Evolutionary conservation across 30 jellyfish, hydroid and myxozoan species (phyloP), one percentile per base, ranked within the genome.

Genomic region (Hydractinia echinata): DNA sequence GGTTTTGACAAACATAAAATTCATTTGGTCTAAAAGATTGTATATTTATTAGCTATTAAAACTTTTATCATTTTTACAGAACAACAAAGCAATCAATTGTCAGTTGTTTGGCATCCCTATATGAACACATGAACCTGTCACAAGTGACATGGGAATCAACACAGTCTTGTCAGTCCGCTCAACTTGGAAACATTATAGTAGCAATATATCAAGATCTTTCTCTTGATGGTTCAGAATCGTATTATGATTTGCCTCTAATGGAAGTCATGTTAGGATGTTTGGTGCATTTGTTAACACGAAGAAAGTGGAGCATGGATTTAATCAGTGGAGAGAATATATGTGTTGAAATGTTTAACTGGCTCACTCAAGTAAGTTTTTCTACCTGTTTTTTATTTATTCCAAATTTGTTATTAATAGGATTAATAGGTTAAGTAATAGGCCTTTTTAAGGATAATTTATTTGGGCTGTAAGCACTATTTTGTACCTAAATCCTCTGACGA

Each of bases 231-330:
- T 78, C 97, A 15, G 88, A 94, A 18, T 79, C 96, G 19, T 84
- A 88, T 62, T 94, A 94, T 80, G 99, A 94, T 69, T 55, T 94
- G 55, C 99, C 99, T 19, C 87, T 84, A 15, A 87, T 94, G 67
- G 99, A 94, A 83, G 82, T 62, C 50, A 85, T 95, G 8, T 52
- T 94, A 13, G 97, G 82, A 5, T 88, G 95, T 55, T 61, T 94
- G 87, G 66, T 67, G 61, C 95, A 84, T 39, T 67, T 88, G 39
- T 66, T 92, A n/a, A 67, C 92, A 48, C 55, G 55, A 14, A 15
- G 76, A 72, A 95, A 92, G 69, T 92, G 98, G 98, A 92, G 98
- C 69, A 5, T 84, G 85, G 80, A 56, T 30, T 48, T 49, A 44
- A 89, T 79, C 39, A 81, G 76, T 64, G 98, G 96, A 10, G 92